A percentile compares a stretch with the other conserved stretches of the same genome.
These are phyloP conservation scores for Calonectris borealis DNA, from an alignment of 2,113 vertebrate genomes.

Conservation along the genomic window DNA sequence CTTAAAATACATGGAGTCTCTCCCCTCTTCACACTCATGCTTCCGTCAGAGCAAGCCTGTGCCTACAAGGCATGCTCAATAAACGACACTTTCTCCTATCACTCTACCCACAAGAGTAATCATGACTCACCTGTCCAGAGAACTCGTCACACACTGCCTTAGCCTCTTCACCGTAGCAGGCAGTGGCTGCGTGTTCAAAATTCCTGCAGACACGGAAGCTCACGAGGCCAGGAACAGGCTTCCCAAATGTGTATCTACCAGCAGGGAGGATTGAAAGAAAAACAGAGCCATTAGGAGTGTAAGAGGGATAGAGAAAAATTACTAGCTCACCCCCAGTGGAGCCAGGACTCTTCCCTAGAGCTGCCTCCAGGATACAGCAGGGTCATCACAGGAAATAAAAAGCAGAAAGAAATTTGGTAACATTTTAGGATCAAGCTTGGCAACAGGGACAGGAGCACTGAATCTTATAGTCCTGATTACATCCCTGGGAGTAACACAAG, in stretches of 20 bases:
- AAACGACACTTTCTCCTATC: neutral
- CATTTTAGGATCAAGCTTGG: neutral
- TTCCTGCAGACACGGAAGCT: conserved; percentile 67
- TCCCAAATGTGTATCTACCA: conserved; percentile 76
- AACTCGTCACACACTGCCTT: conserved; percentile 66
- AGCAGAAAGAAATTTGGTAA: neutral
- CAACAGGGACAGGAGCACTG: neutral
- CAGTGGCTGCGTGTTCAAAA: neutral
- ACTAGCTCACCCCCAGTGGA: neutral
- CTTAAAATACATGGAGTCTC: neutral
- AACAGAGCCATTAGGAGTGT: neutral
- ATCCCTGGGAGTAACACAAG: neutral
- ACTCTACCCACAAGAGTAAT: neutral
- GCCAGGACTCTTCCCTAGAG: neutral
- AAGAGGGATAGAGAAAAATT: neutral
- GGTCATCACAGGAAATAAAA: neutral
- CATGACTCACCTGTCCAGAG: conserved; percentile 50
- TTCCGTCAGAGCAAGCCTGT: neutral
- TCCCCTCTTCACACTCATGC: neutral
- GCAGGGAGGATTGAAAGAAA: neutral
- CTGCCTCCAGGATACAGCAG: neutral
- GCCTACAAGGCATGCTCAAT: neutral
- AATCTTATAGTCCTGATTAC: neutral
- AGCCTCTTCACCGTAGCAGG: conserved; percentile 53
- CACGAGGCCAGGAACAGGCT: conserved; percentile 64